phyloP scores from a whole-genome alignment of 2,888 invertebrate species.

The Willowsia nigromaculata region DNA sequence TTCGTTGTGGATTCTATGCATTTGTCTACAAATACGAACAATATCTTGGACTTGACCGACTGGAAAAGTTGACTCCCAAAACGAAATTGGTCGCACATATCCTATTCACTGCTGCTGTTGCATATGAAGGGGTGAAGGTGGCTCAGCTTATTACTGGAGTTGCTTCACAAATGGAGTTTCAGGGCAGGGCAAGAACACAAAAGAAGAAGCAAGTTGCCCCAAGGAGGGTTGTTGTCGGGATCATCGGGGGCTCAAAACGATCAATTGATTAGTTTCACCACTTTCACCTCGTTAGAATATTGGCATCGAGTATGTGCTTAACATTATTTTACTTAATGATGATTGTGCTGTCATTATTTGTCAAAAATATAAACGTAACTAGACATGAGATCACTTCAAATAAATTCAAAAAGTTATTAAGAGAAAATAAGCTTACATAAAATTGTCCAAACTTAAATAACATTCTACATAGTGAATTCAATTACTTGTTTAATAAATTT shows the following conservation, averaged over 20 bases:
- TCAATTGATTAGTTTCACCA: background rate
- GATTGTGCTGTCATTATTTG: no score
- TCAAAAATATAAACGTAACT: no score
- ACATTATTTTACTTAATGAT: no score
- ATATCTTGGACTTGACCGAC: slow-evolving; percentile 17
- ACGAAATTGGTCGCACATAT: background rate
- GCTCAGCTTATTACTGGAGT: slow-evolving; percentile 10
- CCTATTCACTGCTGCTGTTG: background rate
- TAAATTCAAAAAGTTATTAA: no score
- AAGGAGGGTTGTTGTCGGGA: background rate
- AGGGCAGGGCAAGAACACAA: background rate
- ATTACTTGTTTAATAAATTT: no score
- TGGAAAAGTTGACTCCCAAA: background rate
- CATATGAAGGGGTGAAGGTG: slow-evolving; percentile 47
- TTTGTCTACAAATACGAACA: slow-evolving; percentile 5
- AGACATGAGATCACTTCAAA: no score
- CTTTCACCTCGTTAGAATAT: no score
- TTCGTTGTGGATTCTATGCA: slow-evolving; percentile 35
- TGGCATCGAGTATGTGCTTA: no score
- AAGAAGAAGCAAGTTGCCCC: background rate
- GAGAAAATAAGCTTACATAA: no score
- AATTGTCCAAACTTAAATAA: no score
- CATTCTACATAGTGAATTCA: no score
- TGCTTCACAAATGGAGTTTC: background rate
- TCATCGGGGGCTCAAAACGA: background rate